Evolutionary conservation across 2,113 vertebrate genomes (phyloP).

Genomic region (Mastomys natalensis): DNA sequence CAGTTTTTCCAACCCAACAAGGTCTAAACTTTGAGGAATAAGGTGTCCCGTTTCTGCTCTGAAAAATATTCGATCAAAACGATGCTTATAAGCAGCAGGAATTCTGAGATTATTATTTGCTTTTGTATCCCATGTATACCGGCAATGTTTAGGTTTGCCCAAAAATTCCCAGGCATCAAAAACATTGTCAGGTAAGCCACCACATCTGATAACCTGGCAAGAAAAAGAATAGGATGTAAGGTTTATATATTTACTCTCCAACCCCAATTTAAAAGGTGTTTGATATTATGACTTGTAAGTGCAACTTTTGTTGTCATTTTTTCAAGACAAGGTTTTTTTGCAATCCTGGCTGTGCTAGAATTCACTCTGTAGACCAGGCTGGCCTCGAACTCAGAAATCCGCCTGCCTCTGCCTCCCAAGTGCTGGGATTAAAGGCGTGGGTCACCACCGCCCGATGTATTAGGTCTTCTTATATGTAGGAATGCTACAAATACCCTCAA

Average conservation of each 20-base stretch:
- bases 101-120: slow-evolving; percentile 91
- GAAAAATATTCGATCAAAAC: slow-evolving; percentile 94
- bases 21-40: slow-evolving; percentile 91
- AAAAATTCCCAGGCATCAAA: slow-evolving; percentile 94
- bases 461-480: neutral
- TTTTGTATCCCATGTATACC: slow-evolving; percentile 97
- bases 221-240: neutral
- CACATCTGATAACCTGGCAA: slow-evolving; percentile 91
- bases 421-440: neutral
- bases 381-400: neutral
- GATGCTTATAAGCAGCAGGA: slow-evolving; percentile 86
- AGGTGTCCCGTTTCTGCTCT: slow-evolving; percentile 84
- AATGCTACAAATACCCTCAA: neutral
- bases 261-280: neutral
- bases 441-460: too few species aligned
- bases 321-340: neutral
- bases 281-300: neutral
- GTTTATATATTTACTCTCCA: neutral
- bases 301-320: neutral
- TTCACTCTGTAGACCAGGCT: neutral
- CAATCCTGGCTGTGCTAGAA: neutral
- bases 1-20: slow-evolving; percentile 95
- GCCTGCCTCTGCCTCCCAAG: neutral
- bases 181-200: slow-evolving; percentile 88
- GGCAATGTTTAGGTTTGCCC: slow-evolving; percentile 93